Conservation (phyloP, 2,113 vertebrate genomes). For the Perognathus longimembris region DNA sequence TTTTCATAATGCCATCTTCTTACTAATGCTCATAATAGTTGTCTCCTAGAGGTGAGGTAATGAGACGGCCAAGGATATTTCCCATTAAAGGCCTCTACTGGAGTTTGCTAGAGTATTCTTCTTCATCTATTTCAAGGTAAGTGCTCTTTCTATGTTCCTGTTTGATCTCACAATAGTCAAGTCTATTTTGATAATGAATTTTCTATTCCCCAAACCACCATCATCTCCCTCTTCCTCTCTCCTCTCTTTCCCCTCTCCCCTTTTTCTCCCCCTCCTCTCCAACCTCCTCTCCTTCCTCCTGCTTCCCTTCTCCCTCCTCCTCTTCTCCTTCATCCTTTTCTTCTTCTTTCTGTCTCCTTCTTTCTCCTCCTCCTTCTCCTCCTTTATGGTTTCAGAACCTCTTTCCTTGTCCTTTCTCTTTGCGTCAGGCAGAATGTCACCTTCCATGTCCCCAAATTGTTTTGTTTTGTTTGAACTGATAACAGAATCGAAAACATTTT, state of each 20-base stretch:
- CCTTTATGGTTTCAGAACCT: neutral
- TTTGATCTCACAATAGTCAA: slow-evolving; percentile 82
- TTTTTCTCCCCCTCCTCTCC: no score
- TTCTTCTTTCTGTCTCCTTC: no score
- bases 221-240: no score
- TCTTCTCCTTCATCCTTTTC: no score
- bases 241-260: no score
- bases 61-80: slow-evolving; percentile 80
- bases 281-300: no score
- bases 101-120: slow-evolving; percentile 78
- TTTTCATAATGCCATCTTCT: slow-evolving; percentile 74
- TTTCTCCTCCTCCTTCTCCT: no score
- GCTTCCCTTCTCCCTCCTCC: no score
- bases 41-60: slow-evolving; percentile 80
- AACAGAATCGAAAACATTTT: slow-evolving; percentile 82
- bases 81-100: slow-evolving; percentile 84
- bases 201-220: slow-evolving; percentile 64
- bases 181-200: slow-evolving; percentile 86
- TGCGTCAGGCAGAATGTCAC: neutral
- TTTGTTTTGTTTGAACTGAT: slow-evolving; percentile 73
- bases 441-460: slow-evolving; percentile 54
- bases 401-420: neutral
- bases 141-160: slow-evolving; percentile 76
- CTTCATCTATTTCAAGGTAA: slow-evolving; percentile 81
- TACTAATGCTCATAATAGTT: slow-evolving; percentile 71